Percentiles rank a stretch among this genome's conserved stretches.
These are phyloP conservation scores for Metalampra italica DNA, from an alignment of 2,888 invertebrate species.

Conservation along the genomic window DNA sequence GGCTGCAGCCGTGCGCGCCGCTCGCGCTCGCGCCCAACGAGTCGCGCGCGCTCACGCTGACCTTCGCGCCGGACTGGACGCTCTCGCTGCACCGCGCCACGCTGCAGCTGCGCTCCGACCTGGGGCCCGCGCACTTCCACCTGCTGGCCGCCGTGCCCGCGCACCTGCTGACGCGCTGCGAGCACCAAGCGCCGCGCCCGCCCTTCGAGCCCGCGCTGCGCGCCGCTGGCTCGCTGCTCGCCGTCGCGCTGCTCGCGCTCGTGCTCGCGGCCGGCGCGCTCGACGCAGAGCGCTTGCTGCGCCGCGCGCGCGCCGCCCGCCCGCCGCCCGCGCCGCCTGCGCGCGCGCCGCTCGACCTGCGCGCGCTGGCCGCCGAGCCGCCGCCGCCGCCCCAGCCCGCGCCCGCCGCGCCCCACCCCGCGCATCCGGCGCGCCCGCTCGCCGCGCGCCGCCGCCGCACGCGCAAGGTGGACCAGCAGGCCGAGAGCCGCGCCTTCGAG, in stretches of 20 bases:
- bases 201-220: conserved; percentile 73
- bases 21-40: conserved; percentile 51
- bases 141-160: conserved; percentile 32
- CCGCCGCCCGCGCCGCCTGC: conserved; percentile 17
- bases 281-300: conserved; percentile 30
- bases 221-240: conserved; percentile 64
- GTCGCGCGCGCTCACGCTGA: conserved; percentile 42
- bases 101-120: conserved; percentile 35
- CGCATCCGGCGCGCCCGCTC: conserved; percentile 21
- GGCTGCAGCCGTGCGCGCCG: conserved; percentile 51
- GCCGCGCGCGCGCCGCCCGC: conserved; percentile 28
- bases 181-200: conserved; percentile 60
- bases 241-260: conserved; percentile 26
- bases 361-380: conserved; percentile 19
- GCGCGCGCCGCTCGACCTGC: conserved; percentile 33
- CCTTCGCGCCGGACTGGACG: conserved; percentile 54
- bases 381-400: conserved; percentile 17
- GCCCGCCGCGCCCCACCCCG: conserved; percentile 16
- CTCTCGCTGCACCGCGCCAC: conserved; percentile 39
- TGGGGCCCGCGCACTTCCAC: conserved; percentile 32
- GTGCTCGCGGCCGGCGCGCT: conserved; percentile 34
- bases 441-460: conserved; percentile 29
- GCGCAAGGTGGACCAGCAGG: conserved; percentile 34
- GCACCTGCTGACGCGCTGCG: conserved; percentile 38
- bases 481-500: conserved; percentile 45